Evolutionary conservation across 2,113 vertebrate species (phyloP).

Genomic region (Notechis scutatus): DNA sequence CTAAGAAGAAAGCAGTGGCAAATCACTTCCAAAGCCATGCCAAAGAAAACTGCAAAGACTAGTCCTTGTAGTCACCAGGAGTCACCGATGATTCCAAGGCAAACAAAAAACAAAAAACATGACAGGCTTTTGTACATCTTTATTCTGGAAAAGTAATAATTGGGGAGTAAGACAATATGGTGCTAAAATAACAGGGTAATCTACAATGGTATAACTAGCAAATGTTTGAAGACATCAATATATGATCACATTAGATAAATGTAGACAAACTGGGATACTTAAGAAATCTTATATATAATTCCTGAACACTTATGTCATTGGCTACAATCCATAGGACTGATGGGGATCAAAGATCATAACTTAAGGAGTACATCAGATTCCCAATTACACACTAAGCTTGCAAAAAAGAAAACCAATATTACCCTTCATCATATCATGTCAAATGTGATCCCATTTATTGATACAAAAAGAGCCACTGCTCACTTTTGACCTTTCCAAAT

Average conservation of each 20-base stretch:
- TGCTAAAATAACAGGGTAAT: background rate
- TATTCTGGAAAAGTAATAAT: background rate
- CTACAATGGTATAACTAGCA: background rate
- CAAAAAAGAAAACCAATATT: background rate
- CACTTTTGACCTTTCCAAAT: background rate
- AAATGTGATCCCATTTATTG: background rate
- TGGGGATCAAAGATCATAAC: background rate
- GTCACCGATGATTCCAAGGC: background rate
- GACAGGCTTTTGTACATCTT: background rate
- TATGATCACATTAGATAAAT: background rate
- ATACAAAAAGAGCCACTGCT: background rate
- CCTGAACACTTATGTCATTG: background rate
- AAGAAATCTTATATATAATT: background rate
- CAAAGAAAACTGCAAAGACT: background rate
- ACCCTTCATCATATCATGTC: background rate
- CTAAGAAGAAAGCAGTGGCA: background rate
- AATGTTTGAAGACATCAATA: background rate
- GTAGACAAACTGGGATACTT: background rate
- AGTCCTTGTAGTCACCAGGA: background rate
- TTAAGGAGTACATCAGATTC: background rate
- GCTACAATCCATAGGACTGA: background rate
- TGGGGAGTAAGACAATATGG: background rate
- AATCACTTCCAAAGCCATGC: background rate
- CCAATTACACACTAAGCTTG: background rate
- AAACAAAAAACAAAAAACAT: background rate